phyloP scores from a whole-genome alignment of 1,140 invertebrate species.

The Microplitis mediator region DNA sequence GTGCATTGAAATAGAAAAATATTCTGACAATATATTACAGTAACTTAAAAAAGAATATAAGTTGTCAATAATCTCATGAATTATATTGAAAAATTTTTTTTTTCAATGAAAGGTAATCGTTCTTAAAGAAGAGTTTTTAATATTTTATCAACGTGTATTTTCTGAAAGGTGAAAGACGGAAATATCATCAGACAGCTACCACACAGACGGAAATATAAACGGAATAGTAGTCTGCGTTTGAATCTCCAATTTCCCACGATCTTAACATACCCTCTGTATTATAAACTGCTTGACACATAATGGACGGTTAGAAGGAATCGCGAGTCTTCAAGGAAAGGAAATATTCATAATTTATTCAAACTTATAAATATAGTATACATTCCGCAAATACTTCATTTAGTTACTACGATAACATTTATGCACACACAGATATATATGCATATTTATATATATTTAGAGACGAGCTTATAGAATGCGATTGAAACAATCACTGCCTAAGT shows the following conservation, averaged over 20 bases:
- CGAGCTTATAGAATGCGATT: too few species aligned
- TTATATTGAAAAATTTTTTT: too few species aligned
- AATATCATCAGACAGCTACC: neutral
- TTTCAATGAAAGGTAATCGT: too few species aligned
- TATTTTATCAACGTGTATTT: neutral
- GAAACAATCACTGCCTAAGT: too few species aligned
- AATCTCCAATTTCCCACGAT: slow-evolving; percentile 23
- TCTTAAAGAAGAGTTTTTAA: neutral
- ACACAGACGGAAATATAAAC: slow-evolving; percentile 23
- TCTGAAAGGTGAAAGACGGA: neutral
- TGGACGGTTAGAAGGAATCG: neutral
- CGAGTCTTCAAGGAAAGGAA: neutral
- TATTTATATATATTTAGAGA: too few species aligned
- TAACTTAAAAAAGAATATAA: too few species aligned
- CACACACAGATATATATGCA: too few species aligned
- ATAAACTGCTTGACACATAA: neutral
- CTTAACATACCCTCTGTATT: slow-evolving; percentile 9
- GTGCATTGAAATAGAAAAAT: too few species aligned
- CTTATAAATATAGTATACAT: neutral
- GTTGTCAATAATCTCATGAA: too few species aligned
- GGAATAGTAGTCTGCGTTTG: slow-evolving; percentile 1
- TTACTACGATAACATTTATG: too few species aligned
- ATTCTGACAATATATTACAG: too few species aligned
- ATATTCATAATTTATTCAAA: neutral
- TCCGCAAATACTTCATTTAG: too few species aligned